Base-by-base conservation (phyloP, 2,797 vertebrate species). In the Typhlichthys eigenmanni region DNA sequence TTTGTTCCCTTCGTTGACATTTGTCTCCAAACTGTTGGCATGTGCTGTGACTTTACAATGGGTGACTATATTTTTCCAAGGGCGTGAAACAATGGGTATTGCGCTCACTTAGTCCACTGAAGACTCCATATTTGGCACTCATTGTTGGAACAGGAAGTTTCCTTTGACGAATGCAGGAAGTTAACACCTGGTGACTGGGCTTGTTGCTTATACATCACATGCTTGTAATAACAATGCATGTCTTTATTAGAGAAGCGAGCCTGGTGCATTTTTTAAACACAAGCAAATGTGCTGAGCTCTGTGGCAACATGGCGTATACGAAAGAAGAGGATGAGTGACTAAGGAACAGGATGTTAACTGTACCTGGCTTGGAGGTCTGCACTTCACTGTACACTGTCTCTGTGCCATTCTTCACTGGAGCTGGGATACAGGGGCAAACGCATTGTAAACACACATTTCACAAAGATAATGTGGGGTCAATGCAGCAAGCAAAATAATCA, bases 121-220 rank as follows among this genome's bases (percentile, higher is more conserved):
- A 78, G 66, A 49, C 68, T 63, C 50, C 55, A 68, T 69, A 76
- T 83, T 85, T 63, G 19, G 57, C 59, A 76, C 49, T 62, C 58
- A 86, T 88, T 89, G 87, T 88, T 78, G 54, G 69, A 84, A 86
- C 87, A 90, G 91, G 91, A 92, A 91, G 78, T 71, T 60, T 55
- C 63, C 68, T 62, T 56, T 86, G 85, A 88, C 79, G 62, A 71
- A 76, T 69, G 75, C 85, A 88, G 89, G 88, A 91, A 85, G 80
- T 84, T 73, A 84, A 89, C 87, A 92, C 89, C 88, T 91, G 85
- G 81, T 17, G 68, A 55, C 58, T 32, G 66, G 69, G 63, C 78
- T 65, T 57, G 72, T 76, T 79, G 64, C 75, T 78, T 77, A 75
- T 79, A 72, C 64, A 76, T 73, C 48, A 80, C 80, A 85, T 82